Percentiles rank a stretch among this genome's conserved stretches.
These are phyloP conservation scores for Thelaira solivaga DNA, from an alignment of 2,888 invertebrate species.

Conservation along the genomic window DNA sequence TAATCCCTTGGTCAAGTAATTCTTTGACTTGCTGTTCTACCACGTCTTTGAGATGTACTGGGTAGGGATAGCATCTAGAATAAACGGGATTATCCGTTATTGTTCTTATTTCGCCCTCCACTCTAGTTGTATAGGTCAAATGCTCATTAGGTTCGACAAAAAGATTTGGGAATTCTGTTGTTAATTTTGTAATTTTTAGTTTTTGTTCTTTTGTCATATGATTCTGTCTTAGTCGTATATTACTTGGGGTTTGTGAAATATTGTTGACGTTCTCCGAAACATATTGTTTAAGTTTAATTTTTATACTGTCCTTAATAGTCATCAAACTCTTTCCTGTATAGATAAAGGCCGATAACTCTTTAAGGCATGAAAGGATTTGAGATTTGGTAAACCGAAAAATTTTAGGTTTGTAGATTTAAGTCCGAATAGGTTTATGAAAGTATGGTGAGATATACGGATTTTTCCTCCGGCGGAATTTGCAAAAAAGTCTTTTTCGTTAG, in stretches of 20 bases:
- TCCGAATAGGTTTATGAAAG: not conserved
- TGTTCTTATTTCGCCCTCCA: conserved; percentile 7
- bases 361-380: conserved; percentile 22
- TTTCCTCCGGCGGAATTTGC: conserved; percentile 18
- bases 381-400: conserved; percentile 11
- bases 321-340: not conserved
- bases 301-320: not conserved
- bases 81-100: not conserved
- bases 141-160: conserved; percentile 13
- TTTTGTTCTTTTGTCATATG: conserved; percentile 8
- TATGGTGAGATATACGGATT: conserved; percentile 11
- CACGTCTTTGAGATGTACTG: not conserved
- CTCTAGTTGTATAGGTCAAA: conserved; percentile 5
- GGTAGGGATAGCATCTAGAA: conserved; percentile 18
- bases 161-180: not conserved
- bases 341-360: conserved; percentile 2
- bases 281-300: not conserved
- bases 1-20: not conserved
- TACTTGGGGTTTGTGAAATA: not conserved
- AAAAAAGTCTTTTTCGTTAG: conserved; percentile 12
- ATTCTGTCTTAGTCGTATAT: not conserved
- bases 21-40: not conserved
- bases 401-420: not conserved
- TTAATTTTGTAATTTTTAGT: not conserved
- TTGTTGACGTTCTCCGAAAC: conserved; percentile 11